These are phyloP conservation scores for Atethmia centrago DNA, from an alignment of 2,888 invertebrate species.

Conservation along the genomic window DNA sequence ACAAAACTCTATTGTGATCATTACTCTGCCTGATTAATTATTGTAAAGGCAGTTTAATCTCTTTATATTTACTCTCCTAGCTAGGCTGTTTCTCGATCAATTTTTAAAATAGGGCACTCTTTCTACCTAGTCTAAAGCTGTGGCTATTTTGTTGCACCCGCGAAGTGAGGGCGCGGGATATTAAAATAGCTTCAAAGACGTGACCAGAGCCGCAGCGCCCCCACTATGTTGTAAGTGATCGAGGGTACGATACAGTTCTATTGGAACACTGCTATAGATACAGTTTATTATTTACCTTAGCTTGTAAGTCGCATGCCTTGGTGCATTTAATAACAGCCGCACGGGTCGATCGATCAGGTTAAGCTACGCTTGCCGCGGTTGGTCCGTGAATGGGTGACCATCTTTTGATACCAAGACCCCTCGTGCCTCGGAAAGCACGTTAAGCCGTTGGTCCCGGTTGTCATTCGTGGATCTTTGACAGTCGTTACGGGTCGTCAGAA, in stretches of 20 bases:
- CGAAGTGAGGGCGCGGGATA: conserved; percentile 33
- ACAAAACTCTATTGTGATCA: background rate
- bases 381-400: no score
- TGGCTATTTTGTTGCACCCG: conserved; percentile 8
- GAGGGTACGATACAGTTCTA: background rate
- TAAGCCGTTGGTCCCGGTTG: no score
- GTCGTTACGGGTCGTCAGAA: no score
- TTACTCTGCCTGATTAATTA: background rate
- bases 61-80: background rate
- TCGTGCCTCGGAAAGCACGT: no score
- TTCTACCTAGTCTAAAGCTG: background rate
- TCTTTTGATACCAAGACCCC: no score
- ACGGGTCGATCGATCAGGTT: no score
- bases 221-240: conserved; percentile 17
- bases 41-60: background rate
- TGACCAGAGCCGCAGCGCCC: conserved; percentile 19
- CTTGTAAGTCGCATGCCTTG: background rate
- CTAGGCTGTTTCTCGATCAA: background rate
- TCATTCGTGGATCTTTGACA: no score
- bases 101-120: conserved; percentile 21
- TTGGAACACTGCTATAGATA: background rate
- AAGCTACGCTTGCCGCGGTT: no score
- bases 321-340: no score
- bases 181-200: conserved; percentile 58
- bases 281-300: background rate